Evolutionary conservation across 2,888 invertebrate species (phyloP), one percentile per base, ranked within the genome.

Genomic region (Phanerotoma sp.): DNA sequence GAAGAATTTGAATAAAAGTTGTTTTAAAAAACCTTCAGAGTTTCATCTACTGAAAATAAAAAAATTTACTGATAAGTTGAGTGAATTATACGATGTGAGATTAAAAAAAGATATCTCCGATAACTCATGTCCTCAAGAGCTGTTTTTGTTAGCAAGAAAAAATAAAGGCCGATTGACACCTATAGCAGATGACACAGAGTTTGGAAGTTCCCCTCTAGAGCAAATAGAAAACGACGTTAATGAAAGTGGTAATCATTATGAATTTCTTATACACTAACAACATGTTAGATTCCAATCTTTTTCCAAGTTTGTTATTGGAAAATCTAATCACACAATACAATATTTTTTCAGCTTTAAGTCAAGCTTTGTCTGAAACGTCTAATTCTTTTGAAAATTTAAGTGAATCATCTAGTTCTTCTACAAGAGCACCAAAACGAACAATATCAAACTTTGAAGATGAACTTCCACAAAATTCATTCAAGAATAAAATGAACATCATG

Each of bases 1-100:
- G 35, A 35, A 15, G 15, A 35, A 35, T 35, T 35, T 35, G 15
- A 15, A 35, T 35, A 35, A 35, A 35, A 35, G 35, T 35, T 15
- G 35, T 15, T 15, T 35, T 35, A 35, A 35, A 35, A 35, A 35
- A 35, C 35, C 13, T 35, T 35, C 35, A 15, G 35, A 35, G 35
- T 35, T 35, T 35, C 35, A 35, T 35, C 35, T 35, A 15, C 15
- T 35, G 15, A 35, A 35, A 35, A 35, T 35, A 35, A 35, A 35
- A 35, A 35, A 35, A 35, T 35, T 35, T n/a, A 35, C 35, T 35
- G 35, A 35, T 35, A 35, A 35, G 15, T 15, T 35, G 15, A 35
- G 15, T 35, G 35, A 35, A 35, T 35, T 35, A 35, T 35, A 15
- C 15, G 35, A 35, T 35, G 35, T 35, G 35, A 35, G 35, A 35